Evolutionary conservation across 92 coral and sea anemone species (phyloP).

Genomic region (Porites lobata): DNA sequence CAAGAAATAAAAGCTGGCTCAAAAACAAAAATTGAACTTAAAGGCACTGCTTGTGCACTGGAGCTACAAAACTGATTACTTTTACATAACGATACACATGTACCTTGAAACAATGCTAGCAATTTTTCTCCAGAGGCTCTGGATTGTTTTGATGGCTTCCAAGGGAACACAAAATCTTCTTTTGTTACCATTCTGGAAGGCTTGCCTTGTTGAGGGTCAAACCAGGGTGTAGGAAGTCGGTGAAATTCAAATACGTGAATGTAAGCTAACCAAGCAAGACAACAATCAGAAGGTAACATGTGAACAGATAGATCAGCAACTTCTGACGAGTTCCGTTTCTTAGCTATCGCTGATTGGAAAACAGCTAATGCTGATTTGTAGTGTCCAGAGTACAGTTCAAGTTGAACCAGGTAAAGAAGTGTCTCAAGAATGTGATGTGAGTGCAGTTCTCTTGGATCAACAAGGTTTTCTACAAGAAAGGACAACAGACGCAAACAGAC

Average conservation of each 20-base stretch:
- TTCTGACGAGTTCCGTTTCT: slow-evolving; percentile 23
- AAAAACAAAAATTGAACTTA: no score
- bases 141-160: slow-evolving; percentile 94
- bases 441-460: slow-evolving; percentile 57
- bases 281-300: slow-evolving; percentile 72
- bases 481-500: slow-evolving; percentile 82
- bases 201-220: slow-evolving; percentile 75
- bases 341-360: slow-evolving; percentile 73
- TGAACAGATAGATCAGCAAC: slow-evolving; percentile 61
- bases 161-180: slow-evolving; percentile 92
- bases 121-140: slow-evolving; percentile 80
- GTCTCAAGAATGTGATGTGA: slow-evolving; percentile 90
- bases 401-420: slow-evolving; percentile 83
- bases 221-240: slow-evolving; percentile 86
- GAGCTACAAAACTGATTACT: neutral
- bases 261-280: slow-evolving; percentile 88
- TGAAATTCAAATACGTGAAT: slow-evolving; percentile 97
- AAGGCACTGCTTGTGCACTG: neutral
- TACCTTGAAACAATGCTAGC: slow-evolving; percentile 86
- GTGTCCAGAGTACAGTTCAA: slow-evolving; percentile 84
- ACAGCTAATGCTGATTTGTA: slow-evolving; percentile 68
- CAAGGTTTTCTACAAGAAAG: slow-evolving; percentile 60
- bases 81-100: slow-evolving; percentile 6
- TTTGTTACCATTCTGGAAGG: slow-evolving; percentile 94
- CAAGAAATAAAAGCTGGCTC: no score